Percentiles rank a stretch among this genome's conserved stretches.
Conservation (phyloP, 2,797 vertebrate genomes). For the Pangasius larnaudii region DNA sequence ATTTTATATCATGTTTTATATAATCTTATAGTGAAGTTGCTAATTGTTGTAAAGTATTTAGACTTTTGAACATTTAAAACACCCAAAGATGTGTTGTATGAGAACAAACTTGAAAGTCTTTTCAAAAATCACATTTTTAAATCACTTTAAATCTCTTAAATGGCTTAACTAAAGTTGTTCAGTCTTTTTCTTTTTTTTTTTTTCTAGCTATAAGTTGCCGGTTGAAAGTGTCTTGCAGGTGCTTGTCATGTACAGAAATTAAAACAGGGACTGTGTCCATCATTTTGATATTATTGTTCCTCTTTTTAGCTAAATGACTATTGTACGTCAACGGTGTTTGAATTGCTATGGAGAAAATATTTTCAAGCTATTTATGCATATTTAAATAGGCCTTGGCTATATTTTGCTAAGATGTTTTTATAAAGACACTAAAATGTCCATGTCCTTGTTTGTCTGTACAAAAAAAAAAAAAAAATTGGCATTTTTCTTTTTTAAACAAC, state of each 20-base stretch:
- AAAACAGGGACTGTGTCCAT: constrained; percentile 57
- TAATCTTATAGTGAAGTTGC: constrained; percentile 68
- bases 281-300: constrained; percentile 65
- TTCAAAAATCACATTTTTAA: constrained; percentile 61
- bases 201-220: constrained; percentile 67
- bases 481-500: neutral
- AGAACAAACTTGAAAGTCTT: constrained; percentile 78
- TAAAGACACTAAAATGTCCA: constrained; percentile 82
- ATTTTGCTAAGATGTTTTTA: constrained; percentile 85
- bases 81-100: constrained; percentile 81
- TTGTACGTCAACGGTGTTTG: constrained; percentile 66
- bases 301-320: constrained; percentile 66
- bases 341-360: constrained; percentile 78
- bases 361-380: constrained; percentile 86
- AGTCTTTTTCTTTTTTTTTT: constrained; percentile 32
- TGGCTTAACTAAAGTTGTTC: constrained; percentile 47
- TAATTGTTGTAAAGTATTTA: constrained; percentile 61
- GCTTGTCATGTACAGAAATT: constrained; percentile 72
- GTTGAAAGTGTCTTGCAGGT: constrained; percentile 71
- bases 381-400: constrained; percentile 85
- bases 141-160: constrained; percentile 65
- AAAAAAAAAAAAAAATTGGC: constrained; percentile 63
- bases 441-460: constrained; percentile 62
- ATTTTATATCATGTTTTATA: constrained; percentile 63
- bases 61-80: constrained; percentile 68